Percentiles rank a stretch among this genome's conserved stretches.
Evolutionary conservation across 2,113 vertebrate genomes (phyloP).

Genomic region (Acanthochromis polyacanthus): DNA sequence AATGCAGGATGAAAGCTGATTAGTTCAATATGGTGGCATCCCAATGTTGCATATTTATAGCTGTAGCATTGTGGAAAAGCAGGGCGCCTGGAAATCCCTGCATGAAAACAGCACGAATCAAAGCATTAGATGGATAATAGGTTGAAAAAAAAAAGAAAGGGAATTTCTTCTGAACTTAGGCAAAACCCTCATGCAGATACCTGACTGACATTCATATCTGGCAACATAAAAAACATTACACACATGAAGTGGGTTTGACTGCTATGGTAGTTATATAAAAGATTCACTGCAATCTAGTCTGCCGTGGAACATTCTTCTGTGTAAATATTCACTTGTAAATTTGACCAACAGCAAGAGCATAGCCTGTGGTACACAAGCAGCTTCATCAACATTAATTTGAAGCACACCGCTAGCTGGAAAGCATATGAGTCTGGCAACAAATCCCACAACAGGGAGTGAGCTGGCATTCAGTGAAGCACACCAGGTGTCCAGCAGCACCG

Average conservation of each 20-base stretch:
- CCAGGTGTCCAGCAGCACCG: constrained; percentile 42
- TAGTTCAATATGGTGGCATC: not conserved
- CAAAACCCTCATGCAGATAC: not conserved
- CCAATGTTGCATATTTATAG: not conserved
- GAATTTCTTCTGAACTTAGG: too few relatives aligned
- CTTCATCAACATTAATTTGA: not conserved
- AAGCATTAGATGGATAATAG: not conserved
- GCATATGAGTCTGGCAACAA: constrained; percentile 27
- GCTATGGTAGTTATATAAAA: too few relatives aligned
- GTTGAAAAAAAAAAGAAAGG: not conserved
- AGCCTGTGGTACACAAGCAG: not conserved
- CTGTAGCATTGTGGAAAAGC: not conserved
- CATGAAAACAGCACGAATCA: not conserved
- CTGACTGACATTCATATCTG: not conserved
- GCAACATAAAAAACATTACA: not conserved
- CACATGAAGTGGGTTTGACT: not conserved
- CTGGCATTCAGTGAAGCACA: constrained; percentile 27
- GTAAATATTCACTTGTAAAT: not conserved
- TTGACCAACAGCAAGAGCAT: not conserved
- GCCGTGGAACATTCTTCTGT: not conserved
- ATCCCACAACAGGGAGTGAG: constrained; percentile 41
- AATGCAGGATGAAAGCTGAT: not conserved
- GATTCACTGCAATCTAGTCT: not conserved
- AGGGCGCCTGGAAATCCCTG: not conserved
- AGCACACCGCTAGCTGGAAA: constrained; percentile 20